Percentiles rank a stretch among this genome's conserved stretches.
These are phyloP conservation scores for Synergus japonicus DNA, from an alignment of 2,888 invertebrate species.

Conservation along the genomic window DNA sequence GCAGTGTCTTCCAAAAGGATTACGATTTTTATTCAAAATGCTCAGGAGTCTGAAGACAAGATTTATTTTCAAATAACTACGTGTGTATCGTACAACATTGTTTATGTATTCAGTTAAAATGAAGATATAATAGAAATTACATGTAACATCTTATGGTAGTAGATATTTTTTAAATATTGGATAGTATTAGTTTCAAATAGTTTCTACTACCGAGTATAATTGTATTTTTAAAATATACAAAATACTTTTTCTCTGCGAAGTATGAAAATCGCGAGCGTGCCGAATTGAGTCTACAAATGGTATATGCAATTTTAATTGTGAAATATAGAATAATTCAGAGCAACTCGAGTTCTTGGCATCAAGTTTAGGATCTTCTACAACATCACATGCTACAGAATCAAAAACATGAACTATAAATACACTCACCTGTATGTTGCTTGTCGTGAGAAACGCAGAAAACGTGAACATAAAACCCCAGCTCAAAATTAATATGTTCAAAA, in stretches of 20 bases:
- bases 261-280: background rate
- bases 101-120: too few species aligned
- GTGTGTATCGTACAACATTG: too few species aligned
- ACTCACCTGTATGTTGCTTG: slow-evolving; percentile 41
- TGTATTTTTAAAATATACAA: too few species aligned
- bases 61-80: background rate
- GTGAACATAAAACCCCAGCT: slow-evolving; percentile 39
- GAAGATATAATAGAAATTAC: too few species aligned
- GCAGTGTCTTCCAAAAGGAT: slow-evolving; percentile 13
- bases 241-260: too few species aligned
- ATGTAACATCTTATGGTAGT: too few species aligned
- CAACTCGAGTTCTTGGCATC: slow-evolving; percentile 30
- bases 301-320: background rate
- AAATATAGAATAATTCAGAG: slow-evolving; percentile 28
- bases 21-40: slow-evolving; percentile 1
- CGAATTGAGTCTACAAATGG: background rate
- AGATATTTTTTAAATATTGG: too few species aligned
- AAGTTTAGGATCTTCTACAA: slow-evolving; percentile 32
- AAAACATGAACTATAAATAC: slow-evolving; percentile 40
- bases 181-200: too few species aligned
- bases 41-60: background rate
- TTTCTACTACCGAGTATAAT: too few species aligned
- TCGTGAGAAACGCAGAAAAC: slow-evolving; percentile 36
- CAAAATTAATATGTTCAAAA: slow-evolving; percentile 28
- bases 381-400: slow-evolving; percentile 28